Evolutionary conservation across 2,797 vertebrate species (phyloP), one percentile per base, ranked within the genome.

Genomic region (Ambastaia sidthimunki): DNA sequence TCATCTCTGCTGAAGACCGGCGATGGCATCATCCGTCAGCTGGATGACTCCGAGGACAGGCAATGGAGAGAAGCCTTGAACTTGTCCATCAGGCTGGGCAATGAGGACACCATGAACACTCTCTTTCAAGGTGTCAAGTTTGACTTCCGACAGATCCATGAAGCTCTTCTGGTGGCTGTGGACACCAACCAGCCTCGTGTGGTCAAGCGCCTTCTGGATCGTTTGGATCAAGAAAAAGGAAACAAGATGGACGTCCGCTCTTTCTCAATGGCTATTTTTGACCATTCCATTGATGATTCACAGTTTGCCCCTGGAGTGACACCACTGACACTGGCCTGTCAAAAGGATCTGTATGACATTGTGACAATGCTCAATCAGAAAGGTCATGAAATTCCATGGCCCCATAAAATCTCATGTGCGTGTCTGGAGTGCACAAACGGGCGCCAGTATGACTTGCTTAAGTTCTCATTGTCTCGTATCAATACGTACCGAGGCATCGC

Each of bases 391-490:
- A 97, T 97, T 62, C 91, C 96, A 0, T 92, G 89, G 86, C 96
- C 96, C 0, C 96, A 97, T 84, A 94, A 93, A 34, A 94, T 97
- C 74, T 97, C 96, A 85, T 97, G 96, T 0, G 23, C 90, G 71
- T 97, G 96, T 82, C 91, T 97, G 19, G 95, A 97, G 89, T 97
- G 96, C 84, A 93, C 93, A 50, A 98, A 97, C 0, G 94, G 94
- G 0, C 93, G 95, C 7, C 93, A 94, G 84, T 97, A 96, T 0
- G 96, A 97, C 88, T 91, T 97, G 79, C 93, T 97, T 4, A 97
- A 96, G 90, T 97, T 98, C 91, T 98, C 96, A 0, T 85, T 98
- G 82, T 97, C 96, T 5, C 95, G 95, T 16, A 98, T 98, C 89
- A 98, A 97, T 89, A 98, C 96, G 3, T 97, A 97, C 87, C 93